Percentiles rank a stretch among this genome's conserved stretches.
phyloP scores from a whole-genome alignment of 2,113 vertebrate species.

The Podarcis raffonei region DNA sequence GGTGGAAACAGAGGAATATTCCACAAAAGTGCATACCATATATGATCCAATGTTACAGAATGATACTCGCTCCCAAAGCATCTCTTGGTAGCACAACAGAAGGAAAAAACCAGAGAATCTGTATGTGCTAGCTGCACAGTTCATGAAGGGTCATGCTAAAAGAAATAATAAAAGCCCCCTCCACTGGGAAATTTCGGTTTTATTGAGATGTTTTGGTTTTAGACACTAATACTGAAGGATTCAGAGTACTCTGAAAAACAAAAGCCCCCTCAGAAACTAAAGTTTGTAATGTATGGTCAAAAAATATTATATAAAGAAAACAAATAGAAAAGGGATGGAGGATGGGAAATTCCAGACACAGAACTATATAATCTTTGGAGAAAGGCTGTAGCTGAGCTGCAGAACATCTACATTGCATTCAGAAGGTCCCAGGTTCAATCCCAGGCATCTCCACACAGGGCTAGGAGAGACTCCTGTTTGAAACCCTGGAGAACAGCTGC shows the following conservation, averaged over 20 bases:
- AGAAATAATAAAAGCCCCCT: not conserved
- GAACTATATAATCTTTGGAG: too few relatives aligned
- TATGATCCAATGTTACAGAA: not conserved
- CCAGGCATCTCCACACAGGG: too few relatives aligned
- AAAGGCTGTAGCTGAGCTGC: too few relatives aligned
- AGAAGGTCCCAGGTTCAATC: too few relatives aligned
- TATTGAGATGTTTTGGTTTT: not conserved
- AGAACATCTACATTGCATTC: too few relatives aligned
- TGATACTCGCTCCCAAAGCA: not conserved
- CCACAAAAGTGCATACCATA: not conserved
- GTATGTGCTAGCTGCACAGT: not conserved
- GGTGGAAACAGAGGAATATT: slow-evolving; percentile 6
- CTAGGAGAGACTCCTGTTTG: too few relatives aligned
- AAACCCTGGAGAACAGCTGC: too few relatives aligned
- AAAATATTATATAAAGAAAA: not conserved
- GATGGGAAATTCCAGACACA: not conserved
- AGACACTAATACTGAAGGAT: not conserved
- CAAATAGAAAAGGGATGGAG: not conserved
- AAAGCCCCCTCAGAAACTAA: not conserved
- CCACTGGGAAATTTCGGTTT: not conserved
- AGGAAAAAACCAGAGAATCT: not conserved
- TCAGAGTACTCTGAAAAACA: not conserved
- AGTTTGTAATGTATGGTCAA: not conserved
- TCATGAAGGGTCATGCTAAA: not conserved
- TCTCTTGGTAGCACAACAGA: not conserved